Percentiles rank a stretch among this genome's conserved stretches.
Evolutionary conservation across 2,797 vertebrate genomes (phyloP).

Genomic region (Brachyrhaphis roseni): DNA sequence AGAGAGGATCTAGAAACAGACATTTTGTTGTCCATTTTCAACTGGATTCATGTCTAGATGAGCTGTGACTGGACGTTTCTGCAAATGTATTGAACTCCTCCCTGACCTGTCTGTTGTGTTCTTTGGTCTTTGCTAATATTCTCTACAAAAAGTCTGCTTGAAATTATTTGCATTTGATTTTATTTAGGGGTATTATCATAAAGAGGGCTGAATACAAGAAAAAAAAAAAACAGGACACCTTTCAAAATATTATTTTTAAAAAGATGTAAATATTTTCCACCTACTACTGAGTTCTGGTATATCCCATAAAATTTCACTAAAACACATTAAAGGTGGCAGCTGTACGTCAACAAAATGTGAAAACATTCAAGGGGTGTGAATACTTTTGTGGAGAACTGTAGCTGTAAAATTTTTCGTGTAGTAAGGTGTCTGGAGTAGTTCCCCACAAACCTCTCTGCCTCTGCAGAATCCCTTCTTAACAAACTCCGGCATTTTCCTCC

Average conservation of each 20-base stretch:
- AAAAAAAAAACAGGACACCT: neutral
- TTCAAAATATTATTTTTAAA: neutral
- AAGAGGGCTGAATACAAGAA: neutral
- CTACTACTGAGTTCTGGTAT: neutral
- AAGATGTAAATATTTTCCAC: neutral
- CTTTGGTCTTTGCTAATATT: neutral
- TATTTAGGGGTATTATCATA: neutral
- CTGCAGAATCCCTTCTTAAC: constrained; percentile 48
- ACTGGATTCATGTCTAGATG: neutral
- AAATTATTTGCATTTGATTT: neutral
- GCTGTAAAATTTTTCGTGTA: constrained; percentile 36
- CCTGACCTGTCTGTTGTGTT: neutral
- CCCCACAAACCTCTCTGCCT: constrained; percentile 35
- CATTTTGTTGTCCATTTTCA: neutral
- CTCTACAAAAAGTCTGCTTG: neutral
- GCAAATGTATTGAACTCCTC: neutral
- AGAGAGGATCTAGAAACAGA: neutral
- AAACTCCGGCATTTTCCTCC: constrained; percentile 38
- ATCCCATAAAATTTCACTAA: neutral
- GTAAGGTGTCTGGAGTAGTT: constrained; percentile 45
- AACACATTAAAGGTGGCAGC: neutral
- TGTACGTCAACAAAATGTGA: neutral
- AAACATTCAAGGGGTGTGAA: neutral
- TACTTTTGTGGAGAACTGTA: constrained; percentile 21
- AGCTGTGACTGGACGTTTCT: neutral